phyloP scores from a whole-genome alignment of 2,113 vertebrate species.

The Salvelinus namaycush region DNA sequence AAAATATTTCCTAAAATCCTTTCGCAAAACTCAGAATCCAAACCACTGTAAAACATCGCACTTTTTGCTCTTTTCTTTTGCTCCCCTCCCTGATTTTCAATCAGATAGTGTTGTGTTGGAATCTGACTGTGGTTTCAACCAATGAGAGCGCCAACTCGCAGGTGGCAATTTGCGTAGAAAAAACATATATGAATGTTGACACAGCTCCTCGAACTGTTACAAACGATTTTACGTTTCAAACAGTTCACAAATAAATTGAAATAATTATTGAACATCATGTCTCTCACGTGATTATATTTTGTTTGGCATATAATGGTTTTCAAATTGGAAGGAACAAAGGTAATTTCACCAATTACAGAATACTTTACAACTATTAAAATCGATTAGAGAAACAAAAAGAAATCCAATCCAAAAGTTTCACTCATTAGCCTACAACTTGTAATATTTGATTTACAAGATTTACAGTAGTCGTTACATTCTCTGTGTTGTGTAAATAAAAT shows the following conservation, averaged over 20 bases:
- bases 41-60: slow-evolving; percentile 34
- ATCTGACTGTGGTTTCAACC: slow-evolving; percentile 78
- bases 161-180: slow-evolving; percentile 69
- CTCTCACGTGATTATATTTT: background rate
- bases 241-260: background rate
- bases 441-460: slow-evolving; percentile 60
- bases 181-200: slow-evolving; percentile 7
- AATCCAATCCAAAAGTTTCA: background rate
- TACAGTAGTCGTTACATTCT: slow-evolving; percentile 11
- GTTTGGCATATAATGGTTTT: background rate
- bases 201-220: background rate
- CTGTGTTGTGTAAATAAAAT: slow-evolving; percentile 10
- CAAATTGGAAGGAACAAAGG: background rate
- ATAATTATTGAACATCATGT: background rate
- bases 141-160: slow-evolving; percentile 64
- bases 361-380: background rate
- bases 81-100: slow-evolving; percentile 83
- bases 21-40: slow-evolving; percentile 38
- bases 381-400: background rate
- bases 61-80: slow-evolving; percentile 51
- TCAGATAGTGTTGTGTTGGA: slow-evolving; percentile 82
- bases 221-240: background rate
- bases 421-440: background rate
- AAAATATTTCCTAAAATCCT: slow-evolving; percentile 43
- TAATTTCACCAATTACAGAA: too few relatives aligned